These are phyloP conservation scores for Phoenicopterus ruber DNA, from an alignment of 2,113 vertebrate genomes.

Conservation along the genomic window DNA sequence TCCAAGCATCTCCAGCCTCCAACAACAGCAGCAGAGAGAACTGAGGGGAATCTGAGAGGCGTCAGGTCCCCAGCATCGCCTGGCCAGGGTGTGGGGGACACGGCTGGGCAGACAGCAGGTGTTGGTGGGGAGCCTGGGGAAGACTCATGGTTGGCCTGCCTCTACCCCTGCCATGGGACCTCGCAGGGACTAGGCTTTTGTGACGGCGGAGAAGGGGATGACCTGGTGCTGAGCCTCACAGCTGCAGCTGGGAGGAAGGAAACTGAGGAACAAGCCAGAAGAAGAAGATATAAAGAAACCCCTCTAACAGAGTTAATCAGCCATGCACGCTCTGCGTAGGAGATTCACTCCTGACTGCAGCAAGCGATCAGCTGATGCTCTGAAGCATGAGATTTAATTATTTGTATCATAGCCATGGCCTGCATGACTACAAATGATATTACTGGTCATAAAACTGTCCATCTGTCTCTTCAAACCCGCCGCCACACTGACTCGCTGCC, in stretches of 20 bases:
- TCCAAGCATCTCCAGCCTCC: background rate
- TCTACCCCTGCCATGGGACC: background rate
- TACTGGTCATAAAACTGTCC: conserved; percentile 50
- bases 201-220: background rate
- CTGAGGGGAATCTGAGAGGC: background rate
- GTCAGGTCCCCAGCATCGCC: background rate
- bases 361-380: conserved; percentile 15
- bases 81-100: background rate
- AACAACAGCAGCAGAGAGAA: background rate
- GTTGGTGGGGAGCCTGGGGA: background rate
- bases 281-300: background rate
- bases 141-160: too few species aligned
- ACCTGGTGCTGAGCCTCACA: background rate
- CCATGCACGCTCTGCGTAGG: background rate
- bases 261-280: background rate
- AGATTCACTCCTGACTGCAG: conserved; percentile 36
- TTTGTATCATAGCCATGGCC: conserved; percentile 36
- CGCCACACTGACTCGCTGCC: background rate
- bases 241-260: background rate
- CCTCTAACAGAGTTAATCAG: background rate
- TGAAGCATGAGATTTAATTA: conserved; percentile 70
- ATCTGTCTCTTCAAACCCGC: conserved; percentile 7
- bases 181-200: background rate
- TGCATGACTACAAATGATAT: conserved; percentile 36
- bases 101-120: background rate